Conservation (phyloP, 2,113 vertebrate genomes). For the Leucoraja erinaceus region DNA sequence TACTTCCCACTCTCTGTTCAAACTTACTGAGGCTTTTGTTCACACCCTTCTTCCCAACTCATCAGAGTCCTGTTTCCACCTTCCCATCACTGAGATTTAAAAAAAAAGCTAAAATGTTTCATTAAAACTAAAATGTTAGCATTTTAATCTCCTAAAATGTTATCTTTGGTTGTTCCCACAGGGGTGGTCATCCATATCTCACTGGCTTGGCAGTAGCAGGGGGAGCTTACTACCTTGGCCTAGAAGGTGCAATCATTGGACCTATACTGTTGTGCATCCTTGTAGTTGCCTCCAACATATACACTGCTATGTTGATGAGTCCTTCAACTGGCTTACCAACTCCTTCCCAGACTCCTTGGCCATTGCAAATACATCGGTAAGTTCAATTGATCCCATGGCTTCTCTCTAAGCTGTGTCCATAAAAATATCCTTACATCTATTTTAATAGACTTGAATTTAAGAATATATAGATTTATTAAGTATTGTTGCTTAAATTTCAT, state of each 20-base stretch:
- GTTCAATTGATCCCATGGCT: neutral
- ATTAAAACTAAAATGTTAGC: neutral
- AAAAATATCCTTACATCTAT: neutral
- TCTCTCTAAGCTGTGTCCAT: too few relatives aligned
- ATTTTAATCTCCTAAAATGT: neutral
- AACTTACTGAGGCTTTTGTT: too few relatives aligned
- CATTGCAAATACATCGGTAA: constrained; percentile 68
- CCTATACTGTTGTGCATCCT: constrained; percentile 95
- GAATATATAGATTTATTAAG: neutral
- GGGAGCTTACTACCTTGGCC: constrained; percentile 87
- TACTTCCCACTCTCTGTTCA: too few relatives aligned
- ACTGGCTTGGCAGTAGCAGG: constrained; percentile 92
- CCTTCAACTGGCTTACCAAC: constrained; percentile 77
- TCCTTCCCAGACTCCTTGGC: constrained; percentile 71
- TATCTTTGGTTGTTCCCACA: constrained; percentile 48
- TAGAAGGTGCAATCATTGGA: constrained; percentile 95
- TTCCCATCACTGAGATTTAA: too few relatives aligned
- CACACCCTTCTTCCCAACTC: too few relatives aligned
- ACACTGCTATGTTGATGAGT: constrained; percentile 93
- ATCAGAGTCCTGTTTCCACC: too few relatives aligned
- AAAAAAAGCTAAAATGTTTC: neutral
- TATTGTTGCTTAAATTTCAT: neutral
- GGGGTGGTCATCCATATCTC: constrained; percentile 91
- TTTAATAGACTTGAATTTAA: neutral
- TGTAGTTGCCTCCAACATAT: constrained; percentile 95